Percentiles rank a stretch among this genome's conserved stretches.
Evolutionary conservation across 1,140 invertebrate genomes (phyloP).

Genomic region (Dendroctonus valens): DNA sequence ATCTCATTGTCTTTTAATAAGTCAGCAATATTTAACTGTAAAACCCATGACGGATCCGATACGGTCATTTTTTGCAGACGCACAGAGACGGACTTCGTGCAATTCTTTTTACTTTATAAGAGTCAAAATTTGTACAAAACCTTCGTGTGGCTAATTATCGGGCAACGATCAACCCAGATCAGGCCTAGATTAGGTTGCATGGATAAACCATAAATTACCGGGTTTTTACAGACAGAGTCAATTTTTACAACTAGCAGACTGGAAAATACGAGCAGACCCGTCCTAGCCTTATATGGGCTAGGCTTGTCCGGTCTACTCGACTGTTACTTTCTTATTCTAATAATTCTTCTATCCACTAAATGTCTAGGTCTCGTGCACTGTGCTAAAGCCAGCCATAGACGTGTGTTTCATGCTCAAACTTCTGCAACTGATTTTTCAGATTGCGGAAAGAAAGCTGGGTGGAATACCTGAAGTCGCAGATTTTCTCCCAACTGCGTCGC

Average conservation of each 20-base stretch:
- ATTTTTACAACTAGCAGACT: conserved; percentile 25
- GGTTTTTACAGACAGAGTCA: conserved; percentile 22
- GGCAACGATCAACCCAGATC: conserved; percentile 7
- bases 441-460: conserved; percentile 37
- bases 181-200: conserved; percentile 25
- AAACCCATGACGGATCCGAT: conserved; percentile 7
- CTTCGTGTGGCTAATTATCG: conserved; percentile 1
- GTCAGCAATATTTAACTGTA: conserved; percentile 23
- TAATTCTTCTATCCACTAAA: conserved; percentile 14
- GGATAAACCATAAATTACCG: conserved; percentile 22
- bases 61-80: conserved; percentile 14
- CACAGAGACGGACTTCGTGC: conserved; percentile 5
- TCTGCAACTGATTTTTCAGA: conserved; percentile 14
- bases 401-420: neutral
- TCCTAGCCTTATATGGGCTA: conserved; percentile 16
- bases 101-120: neutral
- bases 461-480: conserved; percentile 36
- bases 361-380: conserved; percentile 30
- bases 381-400: neutral
- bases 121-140: neutral
- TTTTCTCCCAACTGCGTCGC: conserved; percentile 33
- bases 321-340: conserved; percentile 31
- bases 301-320: conserved; percentile 9
- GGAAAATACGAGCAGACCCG: conserved; percentile 21
- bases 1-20: conserved; percentile 16